Base-by-base conservation (phyloP, 2,888 invertebrate species). In the Agonopterix heracliana region DNA sequence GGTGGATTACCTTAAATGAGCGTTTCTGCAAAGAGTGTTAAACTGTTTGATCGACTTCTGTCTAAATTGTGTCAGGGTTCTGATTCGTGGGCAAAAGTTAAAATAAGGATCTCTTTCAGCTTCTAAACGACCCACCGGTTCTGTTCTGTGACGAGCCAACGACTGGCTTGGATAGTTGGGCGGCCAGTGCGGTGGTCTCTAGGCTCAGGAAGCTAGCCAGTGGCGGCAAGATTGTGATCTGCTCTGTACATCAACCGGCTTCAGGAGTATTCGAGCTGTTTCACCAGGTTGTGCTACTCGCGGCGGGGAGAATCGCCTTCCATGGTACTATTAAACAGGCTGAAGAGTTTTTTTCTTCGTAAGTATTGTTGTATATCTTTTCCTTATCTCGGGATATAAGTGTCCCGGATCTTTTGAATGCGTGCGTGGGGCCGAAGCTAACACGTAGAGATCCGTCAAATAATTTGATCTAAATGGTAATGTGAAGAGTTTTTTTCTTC, bases 91-190 rank as follows among this genome's bases (percentile, higher is more conserved):
- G 17, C 17, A 5, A 26, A 26, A 26, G 26, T 3, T 26, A 26
- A 26, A 5, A 7, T 26, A 26, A 5, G 26, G 7, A 26, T 26
- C 42, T 5, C 34, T 66, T 62, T 41, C 74, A 95, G 95, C 89
- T 97, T 9, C 86, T 98, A 48, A 96, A 94, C 47, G 95, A 98
- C 71, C 98, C 98, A 0, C 92, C 93, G 2, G 91, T 98, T 49
- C 80, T 98, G 47, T 97, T 98, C 81, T 97, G 97, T 74, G 98
- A 98, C 69, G 98, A 98, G 72, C 97, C 97, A 0, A 98, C 97
- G 0, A 96, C 96, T 0, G 97, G 98, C 0, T 79, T 98, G 47
- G 98, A 98, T 78, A 96, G 96, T 60, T 97, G 92, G 78, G 96
- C 93, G 70, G 97, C 98, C 0, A 92, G 92, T 55, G 91, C 92